Evolutionary conservation across 2,888 invertebrate species (phyloP), one percentile per base, ranked within the genome.

Genomic region (Deilephila porcellus): DNA sequence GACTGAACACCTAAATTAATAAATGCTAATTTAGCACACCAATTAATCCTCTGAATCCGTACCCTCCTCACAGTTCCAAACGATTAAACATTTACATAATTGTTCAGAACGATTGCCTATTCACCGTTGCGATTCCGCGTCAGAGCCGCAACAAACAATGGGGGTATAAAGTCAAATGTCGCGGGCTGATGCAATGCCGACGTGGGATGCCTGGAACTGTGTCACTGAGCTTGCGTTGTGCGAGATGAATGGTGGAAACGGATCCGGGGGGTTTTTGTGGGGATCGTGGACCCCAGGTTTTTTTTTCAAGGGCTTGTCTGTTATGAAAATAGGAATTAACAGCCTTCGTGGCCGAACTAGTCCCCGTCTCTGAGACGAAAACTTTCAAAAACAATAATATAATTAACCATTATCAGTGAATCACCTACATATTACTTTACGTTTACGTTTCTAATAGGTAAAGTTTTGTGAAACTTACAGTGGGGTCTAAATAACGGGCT

Each of bases 151-250:
- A 45, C 45, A 20, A 67, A 67, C 67, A 67, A 67, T 67, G 67
- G 67, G 56, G 52, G 25, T 67, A 67, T 67, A 67, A 67, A 52
- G 67, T 67, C 67, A 67, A 67, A 67, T 67, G 67, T 67, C 67
- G 52, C 67, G 19, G 56, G 45, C 17, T 67, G 67, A 67, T 52
- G 67, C 67, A 67, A 67, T 17, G 25, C 8, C 29, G 32, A 45
- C 67, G 67, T 67, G 52, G 52, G 67, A 67, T 45, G 67, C 20
- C 52, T 52, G 25, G 52, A 67, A 67, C 67, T 67, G 67, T 67
- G 67, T 67, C 67, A 67, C 67, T 67, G 64, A 64, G 67, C 67
- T 67, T 52, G 67, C 25, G 52, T 63, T 8, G 63, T 37, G 63
- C 34, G 17, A 34, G 63, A 63, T 63, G n/a, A 6, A 63, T 19